A percentile compares a stretch with the other conserved stretches of the same genome.
Evolutionary conservation across 1,140 invertebrate genomes (phyloP).

Genomic region (Triops longicaudatus): DNA sequence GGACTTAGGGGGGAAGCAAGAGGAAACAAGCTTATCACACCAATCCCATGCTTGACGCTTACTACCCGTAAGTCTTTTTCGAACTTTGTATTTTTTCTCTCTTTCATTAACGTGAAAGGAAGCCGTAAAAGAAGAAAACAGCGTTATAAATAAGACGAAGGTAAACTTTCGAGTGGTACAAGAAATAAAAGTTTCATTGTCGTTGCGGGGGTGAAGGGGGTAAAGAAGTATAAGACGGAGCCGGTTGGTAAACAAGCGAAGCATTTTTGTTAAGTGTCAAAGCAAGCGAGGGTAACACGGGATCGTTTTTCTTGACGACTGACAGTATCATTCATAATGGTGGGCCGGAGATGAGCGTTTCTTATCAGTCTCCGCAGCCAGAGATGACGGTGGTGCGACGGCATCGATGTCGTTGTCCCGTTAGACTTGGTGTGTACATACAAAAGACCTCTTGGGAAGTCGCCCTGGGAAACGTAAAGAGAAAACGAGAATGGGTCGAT

Average conservation of each 20-base stretch:
- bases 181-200: neutral
- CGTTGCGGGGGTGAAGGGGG: neutral
- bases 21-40: neutral
- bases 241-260: neutral
- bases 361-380: neutral
- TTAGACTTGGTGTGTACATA: neutral
- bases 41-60: slow-evolving; percentile 1
- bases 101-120: neutral
- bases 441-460: neutral
- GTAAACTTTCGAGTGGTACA: too few species aligned
- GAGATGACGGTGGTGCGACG: neutral
- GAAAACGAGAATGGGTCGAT: slow-evolving; percentile 3
- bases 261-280: neutral
- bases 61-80: neutral
- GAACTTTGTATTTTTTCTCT: neutral
- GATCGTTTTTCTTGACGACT: slow-evolving; percentile 6
- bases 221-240: neutral
- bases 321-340: slow-evolving; percentile 14
- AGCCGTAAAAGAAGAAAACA: too few species aligned
- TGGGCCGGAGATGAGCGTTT: neutral
- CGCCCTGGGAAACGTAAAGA: neutral
- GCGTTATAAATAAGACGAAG: too few species aligned
- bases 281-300: neutral
- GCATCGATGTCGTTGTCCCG: neutral
- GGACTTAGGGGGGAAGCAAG: neutral